Evolutionary conservation across 1,140 invertebrate genomes (phyloP).

Genomic region (Eumeta japonica): DNA sequence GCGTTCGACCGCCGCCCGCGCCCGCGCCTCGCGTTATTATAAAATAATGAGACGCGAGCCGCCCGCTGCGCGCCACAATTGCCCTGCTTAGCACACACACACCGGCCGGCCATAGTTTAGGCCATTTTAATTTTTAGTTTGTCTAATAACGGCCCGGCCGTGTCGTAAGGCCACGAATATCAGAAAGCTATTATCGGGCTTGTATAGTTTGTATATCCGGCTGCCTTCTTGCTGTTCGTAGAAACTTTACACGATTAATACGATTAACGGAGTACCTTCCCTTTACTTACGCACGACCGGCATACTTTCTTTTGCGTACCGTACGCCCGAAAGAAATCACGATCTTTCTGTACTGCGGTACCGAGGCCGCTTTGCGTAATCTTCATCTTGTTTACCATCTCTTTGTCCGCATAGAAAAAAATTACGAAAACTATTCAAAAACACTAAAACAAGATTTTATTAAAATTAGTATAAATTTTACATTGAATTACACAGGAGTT

Average conservation of each 20-base stretch:
- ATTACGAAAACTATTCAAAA: too few relatives aligned
- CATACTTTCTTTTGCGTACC: not conserved
- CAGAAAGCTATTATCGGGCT: conserved; percentile 25
- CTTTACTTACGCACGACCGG: not conserved
- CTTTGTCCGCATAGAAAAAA: too few relatives aligned
- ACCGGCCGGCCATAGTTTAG: conserved; percentile 48
- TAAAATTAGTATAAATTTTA: too few relatives aligned
- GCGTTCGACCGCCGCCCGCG: conserved; percentile 33
- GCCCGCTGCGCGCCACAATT: conserved; percentile 51
- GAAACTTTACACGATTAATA: not conserved
- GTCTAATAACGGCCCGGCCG: conserved; percentile 42
- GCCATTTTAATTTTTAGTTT: conserved; percentile 57
- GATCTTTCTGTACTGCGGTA: too few relatives aligned
- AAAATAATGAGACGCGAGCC: conserved; percentile 52
- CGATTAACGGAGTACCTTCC: not conserved
- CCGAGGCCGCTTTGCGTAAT: too few relatives aligned
- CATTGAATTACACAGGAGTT: too few relatives aligned
- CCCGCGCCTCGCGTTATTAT: conserved; percentile 49
- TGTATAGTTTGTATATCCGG: conserved; percentile 19
- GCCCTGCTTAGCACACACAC: conserved; percentile 45
- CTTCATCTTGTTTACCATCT: too few relatives aligned
- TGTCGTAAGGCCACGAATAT: conserved; percentile 36
- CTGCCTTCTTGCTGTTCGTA: conserved; percentile 12
- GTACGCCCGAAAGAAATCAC: too few relatives aligned
- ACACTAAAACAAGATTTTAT: too few relatives aligned